Conservation (phyloP, 2,888 invertebrate genomes). For the Drosophila tanythrix region DNA sequence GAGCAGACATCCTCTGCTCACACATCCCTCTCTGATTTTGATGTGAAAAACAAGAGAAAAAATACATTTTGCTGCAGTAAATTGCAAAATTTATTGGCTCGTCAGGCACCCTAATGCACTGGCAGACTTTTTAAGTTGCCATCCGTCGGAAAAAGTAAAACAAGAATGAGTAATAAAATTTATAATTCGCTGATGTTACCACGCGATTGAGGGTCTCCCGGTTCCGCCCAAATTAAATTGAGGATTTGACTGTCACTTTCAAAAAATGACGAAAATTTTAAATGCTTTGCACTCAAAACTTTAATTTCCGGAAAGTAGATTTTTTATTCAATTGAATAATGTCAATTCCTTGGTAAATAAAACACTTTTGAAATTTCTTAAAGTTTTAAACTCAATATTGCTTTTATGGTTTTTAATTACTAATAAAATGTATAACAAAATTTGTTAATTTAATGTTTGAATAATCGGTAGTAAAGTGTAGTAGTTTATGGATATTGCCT, state of each 20-base stretch:
- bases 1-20: conserved; percentile 8
- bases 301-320: neutral
- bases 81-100: conserved; percentile 64
- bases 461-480: neutral
- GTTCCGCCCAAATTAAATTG: conserved; percentile 23
- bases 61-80: conserved; percentile 41
- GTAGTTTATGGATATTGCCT: conserved; percentile 5
- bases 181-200: conserved; percentile 65
- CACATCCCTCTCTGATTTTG: neutral
- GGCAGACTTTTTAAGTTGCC: conserved; percentile 47
- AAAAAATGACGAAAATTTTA: conserved; percentile 4
- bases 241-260: conserved; percentile 13
- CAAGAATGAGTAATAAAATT: conserved; percentile 71
- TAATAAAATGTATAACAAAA: neutral
- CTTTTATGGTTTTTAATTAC: neutral
- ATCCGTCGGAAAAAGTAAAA: conserved; percentile 16
- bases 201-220: conserved; percentile 56
- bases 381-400: neutral
- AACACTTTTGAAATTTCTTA: neutral
- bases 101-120: conserved; percentile 61
- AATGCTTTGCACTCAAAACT: neutral
- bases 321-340: neutral
- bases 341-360: neutral
- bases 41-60: conserved; percentile 11
- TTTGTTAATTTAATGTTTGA: neutral